Conservation (phyloP, 1,140 invertebrate genomes). For the Dendroctonus valens region DNA sequence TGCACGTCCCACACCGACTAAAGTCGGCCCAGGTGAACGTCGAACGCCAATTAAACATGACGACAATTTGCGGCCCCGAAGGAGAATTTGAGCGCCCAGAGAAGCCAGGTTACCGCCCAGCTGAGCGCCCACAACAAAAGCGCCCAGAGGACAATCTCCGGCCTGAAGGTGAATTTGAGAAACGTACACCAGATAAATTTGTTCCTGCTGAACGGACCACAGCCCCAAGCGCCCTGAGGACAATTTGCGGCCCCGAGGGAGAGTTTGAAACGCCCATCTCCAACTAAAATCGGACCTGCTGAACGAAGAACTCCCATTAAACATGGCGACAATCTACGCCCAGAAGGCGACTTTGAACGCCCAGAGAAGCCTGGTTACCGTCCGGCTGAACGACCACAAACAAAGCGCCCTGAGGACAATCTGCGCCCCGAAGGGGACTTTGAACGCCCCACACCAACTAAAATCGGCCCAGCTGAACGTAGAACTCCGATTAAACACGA, state of each 20-base stretch:
- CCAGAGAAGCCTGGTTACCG: constrained; percentile 51
- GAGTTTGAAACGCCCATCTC: constrained; percentile 57
- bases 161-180: constrained; percentile 58
- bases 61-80: constrained; percentile 61
- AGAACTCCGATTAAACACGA: constrained; percentile 47
- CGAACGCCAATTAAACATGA: constrained; percentile 53
- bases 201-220: constrained; percentile 51
- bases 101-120: constrained; percentile 41
- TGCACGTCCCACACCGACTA: constrained; percentile 48
- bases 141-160: constrained; percentile 59
- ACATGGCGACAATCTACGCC: constrained; percentile 54
- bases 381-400: constrained; percentile 55
- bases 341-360: constrained; percentile 66
- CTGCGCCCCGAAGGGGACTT: too few relatives aligned
- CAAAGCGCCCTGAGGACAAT: constrained; percentile 54
- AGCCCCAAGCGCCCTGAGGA: constrained; percentile 53
- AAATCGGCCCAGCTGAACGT: constrained; percentile 47
- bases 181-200: constrained; percentile 50
- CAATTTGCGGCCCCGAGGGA: constrained; percentile 59
- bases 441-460: constrained; percentile 44
- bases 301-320: constrained; percentile 51
- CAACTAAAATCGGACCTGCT: constrained; percentile 50
- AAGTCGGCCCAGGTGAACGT: constrained; percentile 50
- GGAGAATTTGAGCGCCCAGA: constrained; percentile 56
- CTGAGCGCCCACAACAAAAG: constrained; percentile 52